Evolutionary conservation across 1,140 invertebrate species (phyloP).

Genomic region (Heliothis virescens): DNA sequence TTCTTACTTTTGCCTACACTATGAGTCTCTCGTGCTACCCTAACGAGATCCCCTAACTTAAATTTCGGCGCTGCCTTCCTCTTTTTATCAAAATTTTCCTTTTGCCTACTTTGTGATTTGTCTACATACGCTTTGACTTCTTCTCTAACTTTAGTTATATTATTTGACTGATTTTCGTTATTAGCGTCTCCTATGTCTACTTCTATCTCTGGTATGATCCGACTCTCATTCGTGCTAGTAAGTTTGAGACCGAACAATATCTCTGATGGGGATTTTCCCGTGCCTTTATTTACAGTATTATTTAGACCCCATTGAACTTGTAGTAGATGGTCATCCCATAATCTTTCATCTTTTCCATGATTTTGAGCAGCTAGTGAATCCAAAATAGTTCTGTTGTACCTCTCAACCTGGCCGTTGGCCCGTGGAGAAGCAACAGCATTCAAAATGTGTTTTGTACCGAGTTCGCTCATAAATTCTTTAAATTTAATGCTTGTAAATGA

Average conservation of each 20-base stretch:
- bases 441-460: slow-evolving; percentile 25
- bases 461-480: background rate
- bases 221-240: too few species aligned
- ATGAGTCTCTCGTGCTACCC: too few species aligned
- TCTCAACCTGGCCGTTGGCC: slow-evolving; percentile 26
- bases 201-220: too few species aligned
- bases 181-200: too few species aligned
- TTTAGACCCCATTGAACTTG: slow-evolving; percentile 36
- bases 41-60: too few species aligned
- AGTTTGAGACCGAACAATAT: background rate
- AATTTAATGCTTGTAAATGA: background rate
- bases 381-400: slow-evolving; percentile 20
- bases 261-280: background rate
- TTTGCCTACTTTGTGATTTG: too few species aligned
- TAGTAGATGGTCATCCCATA: background rate
- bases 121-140: too few species aligned
- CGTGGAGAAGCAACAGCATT: slow-evolving; percentile 35
- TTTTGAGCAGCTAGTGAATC: background rate
- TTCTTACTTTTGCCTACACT: too few species aligned
- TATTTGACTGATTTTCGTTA: too few species aligned
- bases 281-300: slow-evolving; percentile 6
- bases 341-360: slow-evolving; percentile 1
- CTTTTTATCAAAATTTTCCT: too few species aligned
- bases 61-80: background rate
- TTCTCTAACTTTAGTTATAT: too few species aligned